A percentile compares a stretch with the other conserved stretches of the same genome.
Conservation (phyloP, 2,797 vertebrate genomes). For the Urosaurus nigricauda region DNA sequence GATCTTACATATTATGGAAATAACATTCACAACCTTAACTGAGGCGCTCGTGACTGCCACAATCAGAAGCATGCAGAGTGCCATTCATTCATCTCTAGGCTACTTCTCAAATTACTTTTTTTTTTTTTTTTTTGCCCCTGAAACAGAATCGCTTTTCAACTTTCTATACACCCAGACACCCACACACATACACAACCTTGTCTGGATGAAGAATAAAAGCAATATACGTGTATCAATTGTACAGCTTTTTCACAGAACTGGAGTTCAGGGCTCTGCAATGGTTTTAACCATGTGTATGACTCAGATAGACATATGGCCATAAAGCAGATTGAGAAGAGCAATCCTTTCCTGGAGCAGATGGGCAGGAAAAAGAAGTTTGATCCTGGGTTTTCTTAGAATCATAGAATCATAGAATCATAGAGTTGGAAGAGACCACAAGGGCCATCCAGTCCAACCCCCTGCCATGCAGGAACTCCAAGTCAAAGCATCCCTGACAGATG, state of each 20-base stretch:
- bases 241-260: not conserved
- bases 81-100: not conserved
- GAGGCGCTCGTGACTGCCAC: not conserved
- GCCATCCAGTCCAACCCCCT: too few species aligned
- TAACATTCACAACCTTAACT: conserved; percentile 12
- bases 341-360: not conserved
- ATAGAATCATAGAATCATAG: too few species aligned
- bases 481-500: too few species aligned
- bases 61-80: not conserved
- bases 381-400: too few species aligned
- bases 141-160: not conserved
- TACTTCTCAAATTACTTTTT: conserved; percentile 7
- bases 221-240: not conserved
- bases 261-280: not conserved
- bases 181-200: not conserved
- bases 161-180: not conserved
- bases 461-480: too few species aligned
- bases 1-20: conserved; percentile 20
- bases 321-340: not conserved
- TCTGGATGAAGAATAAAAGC: conserved; percentile 6
- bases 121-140: not conserved
- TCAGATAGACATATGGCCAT: not conserved
- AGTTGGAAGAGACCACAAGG: too few species aligned
- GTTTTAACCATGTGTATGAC: not conserved
- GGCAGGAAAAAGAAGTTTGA: too few species aligned